Percentiles rank a stretch among this genome's conserved stretches.
phyloP scores from a whole-genome alignment of 2,888 invertebrate genomes.

The Philhelius pedissequus region DNA sequence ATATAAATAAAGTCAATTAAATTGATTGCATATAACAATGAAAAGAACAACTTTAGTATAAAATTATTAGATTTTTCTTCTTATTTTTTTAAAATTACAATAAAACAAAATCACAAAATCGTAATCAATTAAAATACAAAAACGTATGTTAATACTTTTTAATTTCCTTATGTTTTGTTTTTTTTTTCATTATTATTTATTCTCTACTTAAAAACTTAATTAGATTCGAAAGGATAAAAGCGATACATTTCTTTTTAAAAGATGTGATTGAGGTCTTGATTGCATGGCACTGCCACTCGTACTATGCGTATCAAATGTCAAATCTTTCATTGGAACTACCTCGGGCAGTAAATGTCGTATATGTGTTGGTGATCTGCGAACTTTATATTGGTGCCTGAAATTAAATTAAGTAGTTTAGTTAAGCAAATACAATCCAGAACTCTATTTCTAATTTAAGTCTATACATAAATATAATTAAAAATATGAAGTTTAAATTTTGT shows the following conservation, averaged over 20 bases:
- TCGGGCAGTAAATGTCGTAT: conserved; percentile 78
- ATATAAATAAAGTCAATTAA: neutral
- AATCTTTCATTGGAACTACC: conserved; percentile 78
- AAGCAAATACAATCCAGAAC: neutral
- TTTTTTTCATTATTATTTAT: neutral
- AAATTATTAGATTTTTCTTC: neutral
- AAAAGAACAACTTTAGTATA: neutral
- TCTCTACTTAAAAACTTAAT: conserved; percentile 25
- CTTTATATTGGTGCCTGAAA: conserved; percentile 77
- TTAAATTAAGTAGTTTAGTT: neutral
- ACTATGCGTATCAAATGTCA: conserved; percentile 76
- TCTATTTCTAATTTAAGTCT: neutral
- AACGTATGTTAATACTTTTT: neutral
- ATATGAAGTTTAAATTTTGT: neutral
- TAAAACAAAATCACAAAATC: neutral
- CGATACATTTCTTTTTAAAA: conserved; percentile 77
- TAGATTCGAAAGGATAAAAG: conserved; percentile 78
- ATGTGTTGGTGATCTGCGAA: conserved; percentile 77
- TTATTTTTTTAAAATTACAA: conserved; percentile 29
- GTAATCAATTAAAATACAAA: neutral
- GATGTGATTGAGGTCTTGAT: conserved; percentile 73
- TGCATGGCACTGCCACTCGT: conserved; percentile 71
- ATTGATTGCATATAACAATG: neutral
- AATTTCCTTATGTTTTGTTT: neutral
- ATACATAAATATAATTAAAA: too few relatives aligned